Evolutionary conservation across 2,113 vertebrate species (phyloP).

Genomic region (Cairina moschata): DNA sequence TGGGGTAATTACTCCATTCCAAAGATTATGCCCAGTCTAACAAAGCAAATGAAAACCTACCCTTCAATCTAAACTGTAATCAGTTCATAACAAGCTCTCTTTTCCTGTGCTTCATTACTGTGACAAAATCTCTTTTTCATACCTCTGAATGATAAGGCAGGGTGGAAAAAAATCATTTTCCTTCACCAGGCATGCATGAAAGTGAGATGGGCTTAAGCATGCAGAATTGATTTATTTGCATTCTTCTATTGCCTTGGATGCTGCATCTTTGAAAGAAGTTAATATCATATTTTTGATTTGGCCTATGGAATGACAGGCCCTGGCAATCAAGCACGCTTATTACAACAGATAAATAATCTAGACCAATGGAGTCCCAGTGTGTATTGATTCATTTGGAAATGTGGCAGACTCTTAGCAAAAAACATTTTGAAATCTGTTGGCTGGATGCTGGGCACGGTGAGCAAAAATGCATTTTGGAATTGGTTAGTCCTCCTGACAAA

Average conservation of each 20-base stretch:
- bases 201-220: conserved; percentile 70
- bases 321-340: conserved; percentile 73
- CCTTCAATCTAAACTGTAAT: conserved; percentile 72
- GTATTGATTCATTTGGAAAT: conserved; percentile 73
- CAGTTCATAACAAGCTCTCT: conserved; percentile 74
- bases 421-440: conserved; percentile 38
- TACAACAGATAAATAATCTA: conserved; percentile 44
- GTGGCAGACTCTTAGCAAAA: conserved; percentile 58
- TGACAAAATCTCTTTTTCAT: conserved; percentile 75
- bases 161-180: conserved; percentile 32
- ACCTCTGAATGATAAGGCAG: conserved; percentile 67
- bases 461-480: conserved; percentile 33
- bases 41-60: conserved; percentile 72
- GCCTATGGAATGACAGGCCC: conserved; percentile 59
- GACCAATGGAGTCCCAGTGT: background rate
- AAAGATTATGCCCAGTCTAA: conserved; percentile 66
- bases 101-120: conserved; percentile 76
- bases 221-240: conserved; percentile 78
- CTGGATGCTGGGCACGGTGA: conserved; percentile 61
- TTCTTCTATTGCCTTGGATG: conserved; percentile 71
- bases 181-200: conserved; percentile 46
- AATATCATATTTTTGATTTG: conserved; percentile 73
- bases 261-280: conserved; percentile 69
- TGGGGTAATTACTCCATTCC: conserved; percentile 61
- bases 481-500: background rate